Evolutionary conservation across 2,797 vertebrate species (phyloP).

Genomic region (Anabacerthia variegaticeps): DNA sequence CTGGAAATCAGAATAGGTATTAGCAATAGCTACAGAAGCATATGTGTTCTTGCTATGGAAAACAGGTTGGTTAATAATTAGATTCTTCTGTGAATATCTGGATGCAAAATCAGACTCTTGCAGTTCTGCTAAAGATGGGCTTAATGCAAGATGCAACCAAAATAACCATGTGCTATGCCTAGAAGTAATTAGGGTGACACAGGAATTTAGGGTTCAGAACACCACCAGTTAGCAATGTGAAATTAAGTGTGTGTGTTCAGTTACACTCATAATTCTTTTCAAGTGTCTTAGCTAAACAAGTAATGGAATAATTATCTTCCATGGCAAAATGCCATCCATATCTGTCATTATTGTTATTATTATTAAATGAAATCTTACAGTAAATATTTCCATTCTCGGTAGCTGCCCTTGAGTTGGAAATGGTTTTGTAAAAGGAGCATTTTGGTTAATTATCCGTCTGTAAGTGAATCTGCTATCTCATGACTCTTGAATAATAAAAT

Average conservation of each 20-base stretch:
- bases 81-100: neutral
- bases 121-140: neutral
- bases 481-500: neutral
- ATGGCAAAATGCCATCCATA: neutral
- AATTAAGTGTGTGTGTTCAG: neutral
- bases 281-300: neutral
- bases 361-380: conserved; percentile 21
- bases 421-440: neutral
- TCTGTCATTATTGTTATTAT: neutral
- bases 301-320: neutral
- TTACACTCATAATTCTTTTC: neutral
- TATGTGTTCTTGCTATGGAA: neutral
- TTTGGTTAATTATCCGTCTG: conserved; percentile 33
- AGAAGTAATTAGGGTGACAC: neutral
- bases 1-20: neutral
- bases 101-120: conserved; percentile 19
- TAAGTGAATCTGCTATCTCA: conserved; percentile 8
- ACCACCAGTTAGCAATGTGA: neutral
- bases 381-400: conserved; percentile 17
- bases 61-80: neutral
- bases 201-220: neutral
- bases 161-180: neutral
- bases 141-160: neutral
- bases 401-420: neutral
- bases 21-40: neutral